These are phyloP conservation scores for Neolamprologus devosi DNA, from an alignment of 2,113 vertebrate genomes.

Conservation along the genomic window DNA sequence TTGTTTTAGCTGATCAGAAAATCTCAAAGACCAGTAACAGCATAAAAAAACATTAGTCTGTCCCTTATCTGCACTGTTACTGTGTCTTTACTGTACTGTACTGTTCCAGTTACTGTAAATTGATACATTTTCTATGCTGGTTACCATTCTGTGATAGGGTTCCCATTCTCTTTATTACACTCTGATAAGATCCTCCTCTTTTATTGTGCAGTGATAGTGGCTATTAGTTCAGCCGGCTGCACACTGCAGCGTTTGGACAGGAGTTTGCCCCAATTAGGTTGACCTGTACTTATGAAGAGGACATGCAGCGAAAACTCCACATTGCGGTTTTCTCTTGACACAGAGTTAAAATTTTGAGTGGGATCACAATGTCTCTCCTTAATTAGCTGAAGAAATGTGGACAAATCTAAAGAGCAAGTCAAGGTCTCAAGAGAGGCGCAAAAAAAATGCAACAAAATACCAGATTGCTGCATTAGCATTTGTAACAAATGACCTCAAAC, in stretches of 20 bases:
- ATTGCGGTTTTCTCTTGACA: neutral
- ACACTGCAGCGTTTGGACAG: neutral
- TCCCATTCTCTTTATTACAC: neutral
- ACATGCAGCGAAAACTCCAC: neutral
- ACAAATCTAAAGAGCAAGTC: neutral
- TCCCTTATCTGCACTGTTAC: neutral
- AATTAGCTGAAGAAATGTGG: constrained; percentile 1
- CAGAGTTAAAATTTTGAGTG: neutral
- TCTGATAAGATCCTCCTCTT: constrained; percentile 1
- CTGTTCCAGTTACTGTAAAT: neutral
- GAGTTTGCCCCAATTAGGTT: constrained; percentile 20
- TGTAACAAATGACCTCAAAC: neutral
- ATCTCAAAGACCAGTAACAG: neutral
- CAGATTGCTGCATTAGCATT: neutral
- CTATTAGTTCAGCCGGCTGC: constrained; percentile 10
- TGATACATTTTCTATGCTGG: neutral
- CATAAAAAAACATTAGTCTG: neutral
- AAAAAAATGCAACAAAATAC: neutral
- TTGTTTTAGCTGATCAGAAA: neutral
- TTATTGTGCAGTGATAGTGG: neutral
- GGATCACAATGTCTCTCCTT: neutral
- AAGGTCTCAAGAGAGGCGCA: neutral
- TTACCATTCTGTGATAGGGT: neutral
- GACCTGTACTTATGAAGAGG: neutral
- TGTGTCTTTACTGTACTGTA: neutral